A percentile compares a stretch with the other conserved stretches of the same genome.
Evolutionary conservation across 2,797 vertebrate species (phyloP).

Genomic region (Danio kyathit): DNA sequence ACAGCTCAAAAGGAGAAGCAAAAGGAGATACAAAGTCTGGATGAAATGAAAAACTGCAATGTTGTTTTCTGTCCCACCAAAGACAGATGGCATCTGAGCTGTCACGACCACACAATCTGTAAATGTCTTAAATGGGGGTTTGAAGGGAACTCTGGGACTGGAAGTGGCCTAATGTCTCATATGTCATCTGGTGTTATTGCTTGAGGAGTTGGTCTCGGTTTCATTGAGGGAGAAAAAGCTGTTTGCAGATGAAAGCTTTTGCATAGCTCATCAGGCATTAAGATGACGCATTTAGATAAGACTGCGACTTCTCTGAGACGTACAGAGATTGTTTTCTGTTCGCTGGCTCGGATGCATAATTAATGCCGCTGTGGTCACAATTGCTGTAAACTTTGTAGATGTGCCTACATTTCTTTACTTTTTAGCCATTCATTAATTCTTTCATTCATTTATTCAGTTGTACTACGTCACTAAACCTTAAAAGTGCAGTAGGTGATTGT

Average conservation of each 20-base stretch:
- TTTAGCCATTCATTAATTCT: constrained; percentile 18
- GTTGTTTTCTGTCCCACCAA: not conserved
- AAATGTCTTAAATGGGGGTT: constrained; percentile 1
- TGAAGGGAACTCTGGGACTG: not conserved
- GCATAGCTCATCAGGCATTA: constrained; percentile 41
- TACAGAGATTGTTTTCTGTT: not conserved
- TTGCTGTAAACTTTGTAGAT: constrained; percentile 6
- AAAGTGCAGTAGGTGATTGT: too few species aligned
- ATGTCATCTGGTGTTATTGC: constrained; percentile 36
- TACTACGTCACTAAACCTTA: not conserved
- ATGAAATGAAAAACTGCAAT: not conserved
- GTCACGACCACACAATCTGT: not conserved
- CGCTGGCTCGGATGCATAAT: constrained; percentile 2
- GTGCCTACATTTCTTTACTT: not conserved
- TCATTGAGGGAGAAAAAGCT: not conserved
- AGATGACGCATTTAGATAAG: constrained; percentile 32
- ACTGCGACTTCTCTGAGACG: not conserved
- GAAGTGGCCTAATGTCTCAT: constrained; percentile 16
- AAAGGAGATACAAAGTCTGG: not conserved
- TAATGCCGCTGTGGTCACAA: constrained; percentile 2
- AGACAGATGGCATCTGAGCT: constrained; percentile 22
- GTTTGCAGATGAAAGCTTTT: constrained; percentile 36
- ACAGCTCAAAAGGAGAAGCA: not conserved
- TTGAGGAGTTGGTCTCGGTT: constrained; percentile 15
- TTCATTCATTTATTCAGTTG: constrained; percentile 3